Conservation (phyloP, 2,113 vertebrate genomes). For the Nyctereutes procyonoides region DNA sequence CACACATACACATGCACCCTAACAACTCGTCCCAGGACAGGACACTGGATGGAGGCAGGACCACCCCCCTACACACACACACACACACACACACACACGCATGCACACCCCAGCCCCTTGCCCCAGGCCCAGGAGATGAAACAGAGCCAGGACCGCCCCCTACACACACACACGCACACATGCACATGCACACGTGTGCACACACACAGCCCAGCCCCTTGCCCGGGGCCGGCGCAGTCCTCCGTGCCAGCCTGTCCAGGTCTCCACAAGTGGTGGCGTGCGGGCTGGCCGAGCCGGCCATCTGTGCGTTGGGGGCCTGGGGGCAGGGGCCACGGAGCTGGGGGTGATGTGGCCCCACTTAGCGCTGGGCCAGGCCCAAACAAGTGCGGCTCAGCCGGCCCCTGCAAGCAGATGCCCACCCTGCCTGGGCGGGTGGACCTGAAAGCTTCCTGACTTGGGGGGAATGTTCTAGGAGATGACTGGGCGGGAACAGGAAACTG, state of each 20-base stretch:
- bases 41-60: too few relatives aligned
- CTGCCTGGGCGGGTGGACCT: neutral
- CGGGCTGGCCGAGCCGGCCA: neutral
- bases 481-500: fast-evolving
- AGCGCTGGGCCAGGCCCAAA: fast-evolving
- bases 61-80: too few relatives aligned
- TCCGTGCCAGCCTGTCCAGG: neutral
- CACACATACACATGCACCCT: too few relatives aligned
- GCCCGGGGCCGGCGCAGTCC: neutral
- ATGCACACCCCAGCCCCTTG: too few relatives aligned
- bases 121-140: too few relatives aligned
- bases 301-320: too few relatives aligned
- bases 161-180: too few relatives aligned
- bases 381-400: neutral
- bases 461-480: neutral
- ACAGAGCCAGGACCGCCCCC: too few relatives aligned
- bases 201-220: too few relatives aligned
- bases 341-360: neutral
- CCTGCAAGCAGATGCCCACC: neutral
- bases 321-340: neutral
- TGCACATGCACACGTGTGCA: too few relatives aligned
- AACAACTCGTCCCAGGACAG: too few relatives aligned
- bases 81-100: too few relatives aligned
- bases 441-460: neutral
- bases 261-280: neutral